A percentile compares a stretch with the other conserved stretches of the same genome.
Evolutionary conservation across 2,888 invertebrate genomes (phyloP).

Genomic region (Nipponacmea schrenckii): DNA sequence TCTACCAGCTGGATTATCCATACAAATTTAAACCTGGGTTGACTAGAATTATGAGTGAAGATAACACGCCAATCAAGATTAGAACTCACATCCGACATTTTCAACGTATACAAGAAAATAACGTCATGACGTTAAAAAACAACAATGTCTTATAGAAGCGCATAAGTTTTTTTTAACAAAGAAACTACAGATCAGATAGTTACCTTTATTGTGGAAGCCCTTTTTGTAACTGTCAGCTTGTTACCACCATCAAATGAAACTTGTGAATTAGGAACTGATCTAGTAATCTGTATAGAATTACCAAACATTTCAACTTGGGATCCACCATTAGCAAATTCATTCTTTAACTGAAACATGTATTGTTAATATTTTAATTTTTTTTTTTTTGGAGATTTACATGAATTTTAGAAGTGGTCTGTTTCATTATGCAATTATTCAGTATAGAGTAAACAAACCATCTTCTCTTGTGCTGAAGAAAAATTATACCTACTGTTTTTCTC

Average conservation of each 20-base stretch:
- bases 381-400: background rate
- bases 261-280: conserved; percentile 18
- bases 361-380: background rate
- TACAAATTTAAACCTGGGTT: too few relatives aligned
- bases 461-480: background rate
- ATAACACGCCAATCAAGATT: too few relatives aligned
- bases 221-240: conserved; percentile 16
- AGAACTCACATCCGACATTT: too few relatives aligned
- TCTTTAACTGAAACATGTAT: conserved; percentile 16
- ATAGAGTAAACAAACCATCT: conserved; percentile 17
- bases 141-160: too few relatives aligned
- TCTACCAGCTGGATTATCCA: too few relatives aligned
- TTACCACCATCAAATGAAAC: conserved; percentile 14
- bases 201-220: conserved; percentile 12
- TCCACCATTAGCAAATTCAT: conserved; percentile 20
- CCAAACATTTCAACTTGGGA: conserved; percentile 20
- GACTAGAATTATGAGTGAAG: too few relatives aligned
- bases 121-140: too few relatives aligned
- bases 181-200: too few relatives aligned
- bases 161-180: too few relatives aligned
- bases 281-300: conserved; percentile 24
- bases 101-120: too few relatives aligned
- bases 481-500: conserved; percentile 27
- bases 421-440: conserved; percentile 17
- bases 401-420: conserved; percentile 2